Base-by-base conservation (phyloP, 2,888 invertebrate species). In the Monoplex corrugatus region DNA sequence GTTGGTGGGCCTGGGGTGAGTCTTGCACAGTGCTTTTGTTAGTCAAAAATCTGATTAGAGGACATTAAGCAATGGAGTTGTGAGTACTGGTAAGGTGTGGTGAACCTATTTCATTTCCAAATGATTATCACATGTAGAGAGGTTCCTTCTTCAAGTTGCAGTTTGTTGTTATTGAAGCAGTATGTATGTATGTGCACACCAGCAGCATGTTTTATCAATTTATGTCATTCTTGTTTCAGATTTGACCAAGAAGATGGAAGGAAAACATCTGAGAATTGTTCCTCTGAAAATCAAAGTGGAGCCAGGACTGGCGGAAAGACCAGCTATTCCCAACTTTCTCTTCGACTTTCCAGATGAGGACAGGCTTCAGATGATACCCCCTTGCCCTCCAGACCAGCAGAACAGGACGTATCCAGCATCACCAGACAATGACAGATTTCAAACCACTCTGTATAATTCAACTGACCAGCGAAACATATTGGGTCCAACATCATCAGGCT, bases 301-400 rank as follows among this genome's bases (percentile, higher is more conserved):
- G 35, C 57, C 84, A 10, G n/a, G 57, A 16, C 32, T 19, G 23
- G 16, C 23, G 5, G 32, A n/a, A 5, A 32, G 38, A 1, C 50
- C 84, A 8, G 57, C 35, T 38, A 57, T 84, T 38, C 84, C 84
- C 84, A 84, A 84, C 84, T 84, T 84, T 38, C 57, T 84, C 44
- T 84, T 84, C 57, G 84, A 84, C 57, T 84, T 84, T 38, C 84
- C 84, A 84, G 28, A 43, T 23, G 78, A 43, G 43, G 78, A 43
- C 8, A 80, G 43, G 16, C 78, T 28, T 23, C 28, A 6, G 6
- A 40, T 23, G 40, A 57, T 28, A 28, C 43, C 40, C 3, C 10
- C 23, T 28, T 23, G 6, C 40, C 40, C 23, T 38, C n/a, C 19
- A 28, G 40, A 78, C 40, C 38, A 40, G 23, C 40, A 6, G 19